These are phyloP conservation scores for Drepana arcuata DNA, from an alignment of 1,140 invertebrate species.

Conservation along the genomic window DNA sequence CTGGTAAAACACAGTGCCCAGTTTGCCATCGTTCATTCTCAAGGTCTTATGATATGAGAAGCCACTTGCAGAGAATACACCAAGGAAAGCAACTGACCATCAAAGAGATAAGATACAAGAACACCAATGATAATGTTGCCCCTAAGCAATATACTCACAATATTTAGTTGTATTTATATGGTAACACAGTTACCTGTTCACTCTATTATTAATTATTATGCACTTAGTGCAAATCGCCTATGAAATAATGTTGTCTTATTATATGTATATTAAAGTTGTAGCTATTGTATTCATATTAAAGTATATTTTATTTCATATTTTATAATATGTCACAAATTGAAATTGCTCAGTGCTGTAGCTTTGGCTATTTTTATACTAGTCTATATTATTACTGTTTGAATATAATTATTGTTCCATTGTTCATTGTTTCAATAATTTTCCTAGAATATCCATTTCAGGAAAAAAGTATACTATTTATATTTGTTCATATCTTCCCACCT, in stretches of 20 bases:
- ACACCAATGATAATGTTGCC: slow-evolving; percentile 41
- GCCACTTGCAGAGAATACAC: slow-evolving; percentile 75
- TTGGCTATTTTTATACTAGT: slow-evolving; percentile 67
- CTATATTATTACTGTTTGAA: slow-evolving; percentile 42
- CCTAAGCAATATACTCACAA: slow-evolving; percentile 53
- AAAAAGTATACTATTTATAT: no score
- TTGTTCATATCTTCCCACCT: no score
- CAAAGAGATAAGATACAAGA: slow-evolving; percentile 62
- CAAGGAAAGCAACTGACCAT: slow-evolving; percentile 64
- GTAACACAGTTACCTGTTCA: slow-evolving; percentile 11
- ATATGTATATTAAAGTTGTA: no score
- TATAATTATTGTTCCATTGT: slow-evolving; percentile 45
- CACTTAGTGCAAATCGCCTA: slow-evolving; percentile 36
- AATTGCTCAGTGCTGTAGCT: slow-evolving; percentile 54
- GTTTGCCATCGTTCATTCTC: slow-evolving; percentile 76
- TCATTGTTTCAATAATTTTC: slow-evolving; percentile 19
- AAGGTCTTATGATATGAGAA: slow-evolving; percentile 76
- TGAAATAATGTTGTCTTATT: no score
- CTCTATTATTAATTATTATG: slow-evolving; percentile 15
- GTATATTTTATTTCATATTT: slow-evolving; percentile 29
- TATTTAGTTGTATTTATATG: slow-evolving; percentile 33
- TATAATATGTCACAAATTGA: slow-evolving; percentile 43
- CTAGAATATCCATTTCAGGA: no score
- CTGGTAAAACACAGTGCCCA: slow-evolving; percentile 79
- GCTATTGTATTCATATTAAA: slow-evolving; percentile 17